Conservation (phyloP, 2,888 invertebrate species). For the Hemithea aestivaria region DNA sequence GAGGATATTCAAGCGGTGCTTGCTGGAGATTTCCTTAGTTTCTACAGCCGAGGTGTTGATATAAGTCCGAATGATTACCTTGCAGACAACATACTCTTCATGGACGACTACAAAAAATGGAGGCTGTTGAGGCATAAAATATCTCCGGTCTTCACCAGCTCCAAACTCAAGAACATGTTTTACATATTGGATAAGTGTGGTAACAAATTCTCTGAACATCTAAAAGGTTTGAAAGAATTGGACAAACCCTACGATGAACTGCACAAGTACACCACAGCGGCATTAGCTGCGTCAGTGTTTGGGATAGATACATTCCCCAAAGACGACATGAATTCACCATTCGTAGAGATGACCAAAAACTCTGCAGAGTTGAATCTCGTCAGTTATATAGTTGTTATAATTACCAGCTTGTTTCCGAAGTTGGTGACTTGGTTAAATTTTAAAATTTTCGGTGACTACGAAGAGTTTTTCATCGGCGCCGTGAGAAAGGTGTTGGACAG, state of each 20-base stretch:
- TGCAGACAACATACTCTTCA: constrained; percentile 50
- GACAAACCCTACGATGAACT: constrained; percentile 43
- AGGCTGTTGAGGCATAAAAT: constrained; percentile 57
- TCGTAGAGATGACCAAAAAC: constrained; percentile 48
- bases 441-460: constrained; percentile 45
- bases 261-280: constrained; percentile 50
- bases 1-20: constrained; percentile 51
- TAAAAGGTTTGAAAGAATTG: constrained; percentile 35
- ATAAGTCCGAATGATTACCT: constrained; percentile 46
- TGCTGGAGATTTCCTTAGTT: constrained; percentile 49
- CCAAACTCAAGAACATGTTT: constrained; percentile 62
- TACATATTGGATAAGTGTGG: constrained; percentile 50
- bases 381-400: constrained; percentile 30
- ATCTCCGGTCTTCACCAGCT: constrained; percentile 55
- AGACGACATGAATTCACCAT: constrained; percentile 56
- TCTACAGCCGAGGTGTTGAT: constrained; percentile 45
- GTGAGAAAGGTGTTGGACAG: constrained; percentile 45
- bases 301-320: constrained; percentile 55
- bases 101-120: constrained; percentile 53
- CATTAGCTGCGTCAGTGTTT: constrained; percentile 60
- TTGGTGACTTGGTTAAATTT: constrained; percentile 40
- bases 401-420: constrained; percentile 35
- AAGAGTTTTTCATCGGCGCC: constrained; percentile 50
- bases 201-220: constrained; percentile 43
- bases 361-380: constrained; percentile 31